Conservation (phyloP, 2,888 invertebrate genomes). For the Drosophila nr. perissopoda region DNA sequence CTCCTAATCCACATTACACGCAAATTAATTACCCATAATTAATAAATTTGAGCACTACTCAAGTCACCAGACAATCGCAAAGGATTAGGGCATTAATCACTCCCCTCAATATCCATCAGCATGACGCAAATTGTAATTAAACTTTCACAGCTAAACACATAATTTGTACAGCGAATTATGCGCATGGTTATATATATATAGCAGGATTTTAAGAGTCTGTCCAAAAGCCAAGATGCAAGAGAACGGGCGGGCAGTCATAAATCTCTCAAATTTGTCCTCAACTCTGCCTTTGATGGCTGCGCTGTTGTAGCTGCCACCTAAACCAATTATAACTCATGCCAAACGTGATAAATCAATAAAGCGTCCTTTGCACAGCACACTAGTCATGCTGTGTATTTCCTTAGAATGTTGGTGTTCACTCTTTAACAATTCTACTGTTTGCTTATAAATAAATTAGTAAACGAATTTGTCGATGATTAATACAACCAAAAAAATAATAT, state of each 20-base stretch:
- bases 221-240: conserved; percentile 7
- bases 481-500: not conserved
- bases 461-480: not conserved
- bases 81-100: conserved; percentile 60
- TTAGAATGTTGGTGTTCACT: conserved; percentile 14
- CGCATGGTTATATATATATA: not conserved
- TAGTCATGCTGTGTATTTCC: conserved; percentile 9
- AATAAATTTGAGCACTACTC: conserved; percentile 66
- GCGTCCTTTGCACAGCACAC: conserved; percentile 46
- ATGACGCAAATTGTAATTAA: conserved; percentile 52
- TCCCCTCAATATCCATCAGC: conserved; percentile 26
- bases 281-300: conserved; percentile 52
- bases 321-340: conserved; percentile 68
- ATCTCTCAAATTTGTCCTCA: conserved; percentile 50
- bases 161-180: conserved; percentile 53
- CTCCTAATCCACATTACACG: conserved; percentile 15
- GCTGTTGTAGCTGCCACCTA: conserved; percentile 26
- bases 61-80: conserved; percentile 34
- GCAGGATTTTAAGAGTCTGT: conserved; percentile 27
- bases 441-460: conserved; percentile 2
- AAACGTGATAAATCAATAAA: conserved; percentile 76
- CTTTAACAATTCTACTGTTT: conserved; percentile 3
- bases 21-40: conserved; percentile 67
- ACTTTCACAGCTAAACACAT: conserved; percentile 63
- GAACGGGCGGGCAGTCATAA: conserved; percentile 48